Conservation (phyloP, 1,140 invertebrate species). For the Aculops lycopersici region DNA sequence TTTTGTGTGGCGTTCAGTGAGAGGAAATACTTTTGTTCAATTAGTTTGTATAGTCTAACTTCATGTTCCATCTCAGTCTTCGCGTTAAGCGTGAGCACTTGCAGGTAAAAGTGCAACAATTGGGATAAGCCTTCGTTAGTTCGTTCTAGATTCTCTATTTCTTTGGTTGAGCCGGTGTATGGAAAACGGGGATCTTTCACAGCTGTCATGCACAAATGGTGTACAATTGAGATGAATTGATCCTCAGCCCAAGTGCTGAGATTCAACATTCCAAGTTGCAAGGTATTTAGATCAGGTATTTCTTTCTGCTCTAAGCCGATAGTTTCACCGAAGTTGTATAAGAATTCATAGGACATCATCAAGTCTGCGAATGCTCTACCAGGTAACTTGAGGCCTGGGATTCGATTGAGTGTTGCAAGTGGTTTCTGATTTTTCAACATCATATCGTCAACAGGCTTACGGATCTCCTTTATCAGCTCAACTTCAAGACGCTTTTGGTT, state of each 20-base stretch:
- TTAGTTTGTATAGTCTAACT: background rate
- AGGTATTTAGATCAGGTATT: slow-evolving; percentile 42
- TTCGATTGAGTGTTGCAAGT: slow-evolving; percentile 37
- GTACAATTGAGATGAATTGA: slow-evolving; percentile 51
- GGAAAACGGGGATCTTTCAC: slow-evolving; percentile 77
- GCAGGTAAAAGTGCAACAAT: slow-evolving; percentile 57
- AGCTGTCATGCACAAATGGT: slow-evolving; percentile 56
- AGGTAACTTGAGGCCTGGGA: slow-evolving; percentile 41
- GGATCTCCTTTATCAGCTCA: slow-evolving; percentile 44
- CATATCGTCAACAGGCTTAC: slow-evolving; percentile 36
- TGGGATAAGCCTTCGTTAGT: slow-evolving; percentile 64
- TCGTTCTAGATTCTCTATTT: background rate
- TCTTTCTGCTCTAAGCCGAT: slow-evolving; percentile 66
- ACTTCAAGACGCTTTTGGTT: slow-evolving; percentile 44
- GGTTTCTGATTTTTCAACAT: slow-evolving; percentile 18
- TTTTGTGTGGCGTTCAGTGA: slow-evolving; percentile 53
- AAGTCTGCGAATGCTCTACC: slow-evolving; percentile 62
- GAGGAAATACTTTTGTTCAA: slow-evolving; percentile 33
- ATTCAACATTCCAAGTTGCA: slow-evolving; percentile 50
- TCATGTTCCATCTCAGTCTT: background rate
- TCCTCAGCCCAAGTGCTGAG: slow-evolving; percentile 45
- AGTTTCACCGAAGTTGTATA: slow-evolving; percentile 74
- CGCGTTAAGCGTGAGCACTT: slow-evolving; percentile 30
- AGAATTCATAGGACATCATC: slow-evolving; percentile 72
- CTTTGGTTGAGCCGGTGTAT: slow-evolving; percentile 1